phyloP scores from a whole-genome alignment of 2,797 vertebrate species.

The Rhinichthys osculus region DNA sequence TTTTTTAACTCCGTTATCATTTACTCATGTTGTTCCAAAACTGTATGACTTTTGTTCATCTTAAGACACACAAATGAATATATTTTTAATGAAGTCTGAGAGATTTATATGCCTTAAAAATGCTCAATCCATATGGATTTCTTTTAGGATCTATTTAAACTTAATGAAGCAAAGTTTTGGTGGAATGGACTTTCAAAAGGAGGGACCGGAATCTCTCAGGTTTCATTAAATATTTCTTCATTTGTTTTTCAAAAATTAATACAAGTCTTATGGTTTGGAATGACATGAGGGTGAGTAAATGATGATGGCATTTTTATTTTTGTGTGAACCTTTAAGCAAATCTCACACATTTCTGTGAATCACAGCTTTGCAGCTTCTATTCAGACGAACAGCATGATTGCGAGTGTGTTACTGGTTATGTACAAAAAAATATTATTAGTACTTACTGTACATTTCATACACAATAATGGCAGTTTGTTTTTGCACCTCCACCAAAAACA shows the following conservation, averaged over 20 bases:
- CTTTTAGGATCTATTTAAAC: background rate
- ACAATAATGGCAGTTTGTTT: background rate
- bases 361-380: too few species aligned
- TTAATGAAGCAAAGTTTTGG: background rate
- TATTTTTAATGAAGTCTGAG: background rate
- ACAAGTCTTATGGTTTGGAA: background rate
- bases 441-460: background rate
- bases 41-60: background rate
- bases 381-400: too few species aligned
- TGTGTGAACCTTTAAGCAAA: too few species aligned
- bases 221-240: background rate
- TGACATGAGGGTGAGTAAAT: too few species aligned
- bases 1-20: background rate
- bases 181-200: too few species aligned
- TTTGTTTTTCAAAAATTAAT: background rate
- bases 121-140: background rate
- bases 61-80: background rate
- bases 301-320: too few species aligned
- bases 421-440: background rate
- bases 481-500: background rate
- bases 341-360: too few species aligned
- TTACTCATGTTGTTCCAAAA: background rate
- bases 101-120: background rate
- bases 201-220: background rate
- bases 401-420: too few species aligned